Evolutionary conservation across 2,888 invertebrate genomes (phyloP).

Genomic region (Yponomeuta plumbellus): DNA sequence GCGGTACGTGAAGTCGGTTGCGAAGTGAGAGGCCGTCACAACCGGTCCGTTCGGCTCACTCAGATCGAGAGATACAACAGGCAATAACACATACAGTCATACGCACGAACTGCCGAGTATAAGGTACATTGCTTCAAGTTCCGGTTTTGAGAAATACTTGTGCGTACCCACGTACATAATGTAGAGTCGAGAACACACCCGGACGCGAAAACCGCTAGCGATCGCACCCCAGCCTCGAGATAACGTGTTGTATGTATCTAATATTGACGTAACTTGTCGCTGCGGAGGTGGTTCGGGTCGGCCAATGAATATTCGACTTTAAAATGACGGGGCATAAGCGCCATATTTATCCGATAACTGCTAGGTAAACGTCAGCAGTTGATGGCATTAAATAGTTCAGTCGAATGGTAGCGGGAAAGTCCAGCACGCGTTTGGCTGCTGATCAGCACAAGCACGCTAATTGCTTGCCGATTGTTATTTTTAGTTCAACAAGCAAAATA

Average conservation of each 20-base stretch:
- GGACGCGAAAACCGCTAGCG: constrained; percentile 64
- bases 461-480: constrained; percentile 53
- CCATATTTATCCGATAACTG: constrained; percentile 34
- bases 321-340: constrained; percentile 37
- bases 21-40: constrained; percentile 74
- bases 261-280: constrained; percentile 63
- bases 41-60: constrained; percentile 67
- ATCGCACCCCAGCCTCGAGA: constrained; percentile 61
- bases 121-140: constrained; percentile 32
- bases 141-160: constrained; percentile 39
- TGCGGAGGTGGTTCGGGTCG: constrained; percentile 54
- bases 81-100: constrained; percentile 39
- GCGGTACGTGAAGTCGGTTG: constrained; percentile 60
- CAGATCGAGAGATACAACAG: constrained; percentile 58
- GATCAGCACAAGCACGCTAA: constrained; percentile 56
- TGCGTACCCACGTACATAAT: constrained; percentile 29
- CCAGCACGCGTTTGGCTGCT: constrained; percentile 67
- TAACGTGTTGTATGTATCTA: constrained; percentile 68
- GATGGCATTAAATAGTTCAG: constrained; percentile 72
- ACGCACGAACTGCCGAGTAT: constrained; percentile 28
- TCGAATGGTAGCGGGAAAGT: constrained; percentile 68
- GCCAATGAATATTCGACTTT: constrained; percentile 54
- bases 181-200: constrained; percentile 61
- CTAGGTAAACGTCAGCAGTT: constrained; percentile 58
- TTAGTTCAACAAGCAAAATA: not conserved